Conservation (phyloP, 1,140 invertebrate genomes). For the Ceratosolen solmsi region DNA sequence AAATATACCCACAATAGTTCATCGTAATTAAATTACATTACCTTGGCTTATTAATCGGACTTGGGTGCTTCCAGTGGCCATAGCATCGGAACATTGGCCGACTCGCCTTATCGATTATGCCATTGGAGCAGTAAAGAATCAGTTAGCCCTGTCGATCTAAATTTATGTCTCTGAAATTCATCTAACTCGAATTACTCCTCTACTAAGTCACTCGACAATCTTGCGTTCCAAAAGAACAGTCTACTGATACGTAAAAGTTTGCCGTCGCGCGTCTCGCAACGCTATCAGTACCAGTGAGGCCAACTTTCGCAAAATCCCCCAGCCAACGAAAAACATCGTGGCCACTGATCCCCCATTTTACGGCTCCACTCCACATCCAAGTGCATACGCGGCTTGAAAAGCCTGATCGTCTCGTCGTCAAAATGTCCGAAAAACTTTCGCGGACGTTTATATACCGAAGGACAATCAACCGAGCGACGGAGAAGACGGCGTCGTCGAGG, state of each 20-base stretch:
- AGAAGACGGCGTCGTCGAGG: background rate
- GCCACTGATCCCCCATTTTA: background rate
- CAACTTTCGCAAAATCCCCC: conserved; percentile 9
- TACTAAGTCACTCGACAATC: background rate
- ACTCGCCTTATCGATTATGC: background rate
- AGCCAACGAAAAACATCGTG: conserved; percentile 11
- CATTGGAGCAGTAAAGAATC: background rate
- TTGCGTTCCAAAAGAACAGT: background rate
- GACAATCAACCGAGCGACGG: conserved; percentile 28
- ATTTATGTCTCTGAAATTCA: conserved; percentile 5
- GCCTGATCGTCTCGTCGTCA: background rate
- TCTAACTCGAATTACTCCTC: background rate
- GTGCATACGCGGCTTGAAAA: background rate
- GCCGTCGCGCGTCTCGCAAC: background rate
- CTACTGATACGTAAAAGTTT: background rate
- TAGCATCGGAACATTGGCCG: background rate
- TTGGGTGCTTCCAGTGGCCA: background rate
- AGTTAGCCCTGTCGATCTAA: background rate
- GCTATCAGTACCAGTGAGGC: background rate
- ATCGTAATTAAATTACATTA: background rate
- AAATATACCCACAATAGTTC: no score
- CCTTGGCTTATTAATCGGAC: background rate
- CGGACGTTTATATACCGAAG: conserved; percentile 38
- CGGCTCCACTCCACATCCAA: background rate
- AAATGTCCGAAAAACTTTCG: conserved; percentile 42